A percentile compares a stretch with the other conserved stretches of the same genome.
phyloP scores from a whole-genome alignment of 1,140 invertebrate species.

The Protaetia brevitarsis region DNA sequence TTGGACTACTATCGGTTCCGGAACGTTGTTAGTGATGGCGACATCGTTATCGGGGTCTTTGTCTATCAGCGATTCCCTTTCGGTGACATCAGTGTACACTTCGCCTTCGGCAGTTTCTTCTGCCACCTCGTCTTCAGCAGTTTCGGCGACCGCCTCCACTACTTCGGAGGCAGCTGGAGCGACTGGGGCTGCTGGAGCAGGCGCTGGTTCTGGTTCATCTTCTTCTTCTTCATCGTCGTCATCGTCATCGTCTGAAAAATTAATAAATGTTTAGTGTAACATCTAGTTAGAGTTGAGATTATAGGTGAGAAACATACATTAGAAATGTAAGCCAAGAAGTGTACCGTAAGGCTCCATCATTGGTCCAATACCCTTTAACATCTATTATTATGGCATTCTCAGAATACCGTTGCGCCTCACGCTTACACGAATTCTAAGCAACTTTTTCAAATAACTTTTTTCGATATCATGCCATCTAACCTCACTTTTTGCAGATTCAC shows the following conservation, averaged over 20 bases:
- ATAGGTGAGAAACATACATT: too few relatives aligned
- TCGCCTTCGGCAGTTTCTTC: conserved; percentile 42
- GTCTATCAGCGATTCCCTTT: conserved; percentile 39
- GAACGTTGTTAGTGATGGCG: conserved; percentile 39
- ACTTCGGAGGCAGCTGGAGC: conserved; percentile 31
- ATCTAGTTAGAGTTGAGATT: too few relatives aligned
- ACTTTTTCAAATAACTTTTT: too few relatives aligned
- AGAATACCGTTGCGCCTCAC: too few relatives aligned
- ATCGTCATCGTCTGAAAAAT: conserved; percentile 50
- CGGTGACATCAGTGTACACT: conserved; percentile 34
- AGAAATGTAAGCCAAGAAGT: too few relatives aligned
- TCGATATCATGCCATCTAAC: too few relatives aligned
- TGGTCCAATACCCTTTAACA: too few relatives aligned
- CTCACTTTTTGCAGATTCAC: too few relatives aligned
- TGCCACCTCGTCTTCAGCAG: conserved; percentile 42
- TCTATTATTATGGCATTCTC: too few relatives aligned
- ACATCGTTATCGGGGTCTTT: conserved; percentile 44
- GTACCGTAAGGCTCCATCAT: too few relatives aligned
- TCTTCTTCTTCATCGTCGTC: conserved; percentile 73
- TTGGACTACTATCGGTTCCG: conserved; percentile 38
- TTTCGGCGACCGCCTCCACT: conserved; percentile 35
- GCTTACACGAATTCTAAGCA: too few relatives aligned
- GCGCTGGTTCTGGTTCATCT: conserved; percentile 47
- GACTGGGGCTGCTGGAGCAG: conserved; percentile 38
- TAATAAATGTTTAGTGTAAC: not conserved